These are phyloP conservation scores for Aelia acuminata DNA, from an alignment of 2,888 invertebrate genomes.

Conservation along the genomic window DNA sequence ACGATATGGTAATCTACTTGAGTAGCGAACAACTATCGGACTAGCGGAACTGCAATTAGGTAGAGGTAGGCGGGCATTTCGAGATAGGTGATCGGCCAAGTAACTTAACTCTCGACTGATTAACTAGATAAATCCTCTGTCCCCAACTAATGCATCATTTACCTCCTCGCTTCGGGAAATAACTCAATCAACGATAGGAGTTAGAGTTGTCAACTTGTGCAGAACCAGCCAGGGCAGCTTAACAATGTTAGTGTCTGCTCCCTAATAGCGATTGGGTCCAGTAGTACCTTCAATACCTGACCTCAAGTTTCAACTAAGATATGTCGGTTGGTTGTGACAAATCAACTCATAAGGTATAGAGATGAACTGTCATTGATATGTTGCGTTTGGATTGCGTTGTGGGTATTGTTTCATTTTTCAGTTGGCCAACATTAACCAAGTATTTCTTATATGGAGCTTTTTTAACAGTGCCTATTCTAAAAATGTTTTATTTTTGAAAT, in stretches of 20 bases:
- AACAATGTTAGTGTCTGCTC: not conserved
- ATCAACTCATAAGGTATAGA: too few relatives aligned
- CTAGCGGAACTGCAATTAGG: not conserved
- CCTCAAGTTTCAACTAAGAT: too few relatives aligned
- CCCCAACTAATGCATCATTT: slow-evolving; percentile 20
- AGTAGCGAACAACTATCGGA: not conserved
- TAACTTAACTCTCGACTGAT: not conserved
- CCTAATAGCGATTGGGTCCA: not conserved
- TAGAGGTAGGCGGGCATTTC: not conserved
- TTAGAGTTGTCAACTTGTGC: not conserved
- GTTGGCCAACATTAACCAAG: too few relatives aligned
- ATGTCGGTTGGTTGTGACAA: too few relatives aligned
- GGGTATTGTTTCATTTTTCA: too few relatives aligned
- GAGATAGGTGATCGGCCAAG: not conserved
- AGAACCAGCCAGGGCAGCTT: not conserved
- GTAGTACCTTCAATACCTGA: too few relatives aligned
- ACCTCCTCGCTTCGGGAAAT: not conserved
- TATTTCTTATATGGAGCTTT: too few relatives aligned
- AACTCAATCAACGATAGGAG: slow-evolving; percentile 31
- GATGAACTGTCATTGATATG: too few relatives aligned
- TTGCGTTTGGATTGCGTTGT: too few relatives aligned
- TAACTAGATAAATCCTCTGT: slow-evolving; percentile 14
- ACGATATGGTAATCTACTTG: slow-evolving; percentile 19
- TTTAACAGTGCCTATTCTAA: too few relatives aligned
- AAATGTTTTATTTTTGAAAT: too few relatives aligned